phyloP scores from a whole-genome alignment of 2,888 invertebrate species.

The Apamea anceps region DNA sequence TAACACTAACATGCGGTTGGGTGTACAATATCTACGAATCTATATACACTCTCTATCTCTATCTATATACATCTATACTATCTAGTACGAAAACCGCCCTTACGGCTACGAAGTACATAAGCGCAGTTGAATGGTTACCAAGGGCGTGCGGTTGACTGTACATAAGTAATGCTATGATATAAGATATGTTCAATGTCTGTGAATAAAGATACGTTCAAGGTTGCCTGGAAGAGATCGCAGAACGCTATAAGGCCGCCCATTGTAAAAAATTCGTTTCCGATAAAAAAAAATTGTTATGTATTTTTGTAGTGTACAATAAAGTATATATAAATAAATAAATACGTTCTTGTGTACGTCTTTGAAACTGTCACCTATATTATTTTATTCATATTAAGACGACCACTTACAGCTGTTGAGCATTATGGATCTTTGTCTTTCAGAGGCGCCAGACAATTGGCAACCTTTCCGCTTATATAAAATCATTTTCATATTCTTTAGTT shows the following conservation, averaged over 20 bases:
- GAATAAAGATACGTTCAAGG: slow-evolving; percentile 7
- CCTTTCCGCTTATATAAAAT: background rate
- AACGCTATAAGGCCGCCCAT: background rate
- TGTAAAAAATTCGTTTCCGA: background rate
- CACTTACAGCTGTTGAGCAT: background rate
- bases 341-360: background rate
- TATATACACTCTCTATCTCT: too few relatives aligned
- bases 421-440: background rate
- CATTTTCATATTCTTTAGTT: slow-evolving; percentile 13
- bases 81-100: slow-evolving; percentile 6
- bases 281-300: too few relatives aligned
- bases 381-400: background rate
- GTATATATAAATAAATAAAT: background rate
- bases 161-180: slow-evolving; percentile 9
- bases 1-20: too few relatives aligned
- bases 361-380: slow-evolving; percentile 3
- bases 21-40: too few relatives aligned
- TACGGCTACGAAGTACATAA: background rate
- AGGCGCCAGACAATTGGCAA: background rate
- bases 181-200: slow-evolving; percentile 12
- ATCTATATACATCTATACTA: too few relatives aligned
- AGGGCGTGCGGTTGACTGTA: slow-evolving; percentile 18
- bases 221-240: background rate
- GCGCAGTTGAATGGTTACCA: background rate
- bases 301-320: background rate